phyloP scores from a whole-genome alignment of 2,888 invertebrate species.

The Cephus pygmeus region DNA sequence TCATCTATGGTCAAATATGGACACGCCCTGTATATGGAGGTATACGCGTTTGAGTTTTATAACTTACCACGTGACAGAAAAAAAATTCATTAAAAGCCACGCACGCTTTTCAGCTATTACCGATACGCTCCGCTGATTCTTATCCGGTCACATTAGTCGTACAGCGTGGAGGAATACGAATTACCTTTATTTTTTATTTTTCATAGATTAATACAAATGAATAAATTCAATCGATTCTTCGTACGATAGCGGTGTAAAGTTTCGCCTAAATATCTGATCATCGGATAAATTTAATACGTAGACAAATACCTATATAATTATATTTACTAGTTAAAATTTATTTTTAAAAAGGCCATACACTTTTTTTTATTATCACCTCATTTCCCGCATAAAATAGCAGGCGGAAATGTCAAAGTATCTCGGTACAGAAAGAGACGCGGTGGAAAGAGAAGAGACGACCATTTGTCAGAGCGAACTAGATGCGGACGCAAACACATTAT shows the following conservation, averaged over 20 bases:
- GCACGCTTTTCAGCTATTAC: neutral
- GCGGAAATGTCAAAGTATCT: neutral
- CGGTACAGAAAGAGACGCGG: neutral
- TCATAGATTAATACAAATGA: neutral
- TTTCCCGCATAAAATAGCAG: neutral
- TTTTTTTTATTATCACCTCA: neutral
- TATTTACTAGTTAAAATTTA: neutral
- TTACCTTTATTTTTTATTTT: neutral
- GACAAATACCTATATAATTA: neutral
- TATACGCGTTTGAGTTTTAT: neutral
- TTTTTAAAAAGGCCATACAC: neutral
- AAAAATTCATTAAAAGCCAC: neutral
- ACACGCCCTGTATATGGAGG: constrained; percentile 11
- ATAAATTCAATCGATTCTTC: neutral
- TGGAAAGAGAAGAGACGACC: constrained; percentile 35
- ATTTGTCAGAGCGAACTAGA: constrained; percentile 55
- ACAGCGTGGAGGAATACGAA: neutral
- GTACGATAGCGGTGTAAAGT: neutral
- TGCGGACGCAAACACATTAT: constrained; percentile 53
- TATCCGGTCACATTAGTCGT: neutral
- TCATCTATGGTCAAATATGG: constrained; percentile 11
- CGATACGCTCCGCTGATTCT: neutral
- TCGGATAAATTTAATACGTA: neutral
- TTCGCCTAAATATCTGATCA: neutral
- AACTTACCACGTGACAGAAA: neutral